Base-by-base conservation (phyloP, 53 echinoderm and acorn worm genomes). In the Glandiceps talaboti region DNA sequence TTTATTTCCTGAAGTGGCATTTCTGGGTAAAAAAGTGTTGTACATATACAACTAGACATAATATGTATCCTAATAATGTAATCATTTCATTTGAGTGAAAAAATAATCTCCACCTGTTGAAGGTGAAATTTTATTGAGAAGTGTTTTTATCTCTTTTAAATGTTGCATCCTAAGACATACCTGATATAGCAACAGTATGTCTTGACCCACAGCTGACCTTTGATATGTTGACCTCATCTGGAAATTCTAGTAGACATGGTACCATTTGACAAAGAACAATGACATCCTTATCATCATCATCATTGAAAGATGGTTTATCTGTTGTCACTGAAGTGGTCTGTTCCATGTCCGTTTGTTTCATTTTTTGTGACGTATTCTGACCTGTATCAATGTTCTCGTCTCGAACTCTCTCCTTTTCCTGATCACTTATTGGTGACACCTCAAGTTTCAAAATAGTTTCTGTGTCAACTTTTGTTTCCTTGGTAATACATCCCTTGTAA, bases 121-220 rank as follows among this genome's bases (percentile, higher is more conserved):
- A n/a, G n/a, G n/a, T n/a, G n/a, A n/a, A n/a, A n/a, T n/a, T n/a
- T n/a, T n/a, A n/a, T n/a, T n/a, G n/a, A n/a, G n/a, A n/a, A n/a
- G n/a, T n/a, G n/a, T n/a, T n/a, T n/a, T n/a, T n/a, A n/a, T n/a
- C n/a, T n/a, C n/a, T n/a, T n/a, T n/a, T n/a, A n/a, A n/a, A n/a
- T n/a, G n/a, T n/a, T n/a, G n/a, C n/a, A n/a, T n/a, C n/a, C n/a
- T n/a, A 6, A 77, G 33, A 28, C 80, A 84, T 45, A 92, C 92
- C 89, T 28, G 92, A 83, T 30, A 95, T 83, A 27, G 90, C 96
- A 14, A 90, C 96, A 27, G 96, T 85, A 33, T 95, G 96, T 30
- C 96, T 80, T 32, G 92, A 88, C 78, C 96, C 96, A 85, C 96
- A 95, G 84, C 92, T 95, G 85, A 92, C 90, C 83, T 88, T 86